Evolutionary conservation across 2,888 invertebrate species (phyloP), one percentile per base, ranked within the genome.

Genomic region (Leptinotarsa juncta): DNA sequence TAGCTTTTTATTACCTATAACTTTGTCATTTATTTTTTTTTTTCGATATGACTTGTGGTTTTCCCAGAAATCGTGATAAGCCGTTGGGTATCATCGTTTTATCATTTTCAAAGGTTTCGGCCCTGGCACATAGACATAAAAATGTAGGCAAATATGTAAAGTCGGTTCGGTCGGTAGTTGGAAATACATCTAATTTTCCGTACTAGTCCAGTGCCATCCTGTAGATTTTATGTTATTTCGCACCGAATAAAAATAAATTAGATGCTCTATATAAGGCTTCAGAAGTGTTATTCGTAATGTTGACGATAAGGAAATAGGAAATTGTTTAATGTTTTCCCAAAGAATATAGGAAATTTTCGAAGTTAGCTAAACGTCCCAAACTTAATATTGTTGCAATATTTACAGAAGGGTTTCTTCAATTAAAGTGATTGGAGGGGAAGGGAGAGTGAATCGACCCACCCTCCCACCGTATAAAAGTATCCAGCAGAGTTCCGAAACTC

Each of bases 371-470:
- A 75, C 73, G 73, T 71, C 70, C 66, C 73, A 73, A 77, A 78
- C 71, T 77, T 77, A 78, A 81, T 79, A 78, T 81, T 81, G 78
- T 80, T 78, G 77, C 77, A 80, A 78, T 83, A 81, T 83, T 83
- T 84, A 82, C 80, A 65, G 76, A 82, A 82, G 79, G 82, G 83
- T 77, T 83, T 83, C 82, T 81, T 82, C 83, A 83, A 84, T 84
- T 83, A 83, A 83, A 83, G 82, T 81, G 81, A 83, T 83, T 83
- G 82, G 82, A 75, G 81, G 80, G 78, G 78, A 77, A 77, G 77
- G 77, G 75, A 74, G 77, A 48, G 42, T 42, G 66, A 71, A 69
- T 65, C 50, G 49, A 57, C 76, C 73, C 72, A 65, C 73, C 69
- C 70, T 51, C 67, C 49, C 53, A 26, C 70, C 62, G 72, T 81